These are phyloP conservation scores for Siniperca knerii DNA, from an alignment of 2,113 vertebrate genomes.

Conservation along the genomic window DNA sequence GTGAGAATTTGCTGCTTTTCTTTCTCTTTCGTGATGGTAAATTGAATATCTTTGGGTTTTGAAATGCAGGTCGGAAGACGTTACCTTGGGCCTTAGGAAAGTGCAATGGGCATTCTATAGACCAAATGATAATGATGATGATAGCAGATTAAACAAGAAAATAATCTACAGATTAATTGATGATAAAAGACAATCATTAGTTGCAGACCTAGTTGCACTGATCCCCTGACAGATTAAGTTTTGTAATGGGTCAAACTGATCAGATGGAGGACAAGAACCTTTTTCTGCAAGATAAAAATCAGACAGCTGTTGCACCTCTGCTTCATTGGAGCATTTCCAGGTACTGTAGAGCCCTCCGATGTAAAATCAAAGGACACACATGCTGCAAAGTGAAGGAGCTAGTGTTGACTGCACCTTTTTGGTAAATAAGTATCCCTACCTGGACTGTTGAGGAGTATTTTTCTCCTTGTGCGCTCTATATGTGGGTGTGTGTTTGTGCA, in stretches of 20 bases:
- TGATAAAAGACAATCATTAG: neutral
- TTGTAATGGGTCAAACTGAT: neutral
- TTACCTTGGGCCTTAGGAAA: neutral
- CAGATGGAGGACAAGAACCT: neutral
- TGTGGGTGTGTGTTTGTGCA: constrained; percentile 73
- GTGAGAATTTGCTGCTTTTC: neutral
- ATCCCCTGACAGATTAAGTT: neutral
- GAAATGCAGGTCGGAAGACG: neutral
- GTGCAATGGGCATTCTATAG: neutral
- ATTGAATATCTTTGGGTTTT: neutral
- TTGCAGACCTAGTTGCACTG: neutral
- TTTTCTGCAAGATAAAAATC: neutral
- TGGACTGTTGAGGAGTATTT: constrained; percentile 24
- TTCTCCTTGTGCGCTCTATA: constrained; percentile 26
- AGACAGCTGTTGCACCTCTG: constrained; percentile 6
- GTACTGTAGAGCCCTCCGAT: neutral
- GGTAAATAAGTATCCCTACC: constrained; percentile 43
- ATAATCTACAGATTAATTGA: neutral
- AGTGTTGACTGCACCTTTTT: constrained; percentile 25
- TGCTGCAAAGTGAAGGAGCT: neutral
- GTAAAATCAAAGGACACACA: neutral
- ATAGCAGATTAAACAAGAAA: neutral
- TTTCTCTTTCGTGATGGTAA: neutral
- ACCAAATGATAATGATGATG: neutral
- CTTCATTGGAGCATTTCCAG: neutral